Evolutionary conservation across 2,113 vertebrate genomes (phyloP).

Genomic region (Charina bottae): DNA sequence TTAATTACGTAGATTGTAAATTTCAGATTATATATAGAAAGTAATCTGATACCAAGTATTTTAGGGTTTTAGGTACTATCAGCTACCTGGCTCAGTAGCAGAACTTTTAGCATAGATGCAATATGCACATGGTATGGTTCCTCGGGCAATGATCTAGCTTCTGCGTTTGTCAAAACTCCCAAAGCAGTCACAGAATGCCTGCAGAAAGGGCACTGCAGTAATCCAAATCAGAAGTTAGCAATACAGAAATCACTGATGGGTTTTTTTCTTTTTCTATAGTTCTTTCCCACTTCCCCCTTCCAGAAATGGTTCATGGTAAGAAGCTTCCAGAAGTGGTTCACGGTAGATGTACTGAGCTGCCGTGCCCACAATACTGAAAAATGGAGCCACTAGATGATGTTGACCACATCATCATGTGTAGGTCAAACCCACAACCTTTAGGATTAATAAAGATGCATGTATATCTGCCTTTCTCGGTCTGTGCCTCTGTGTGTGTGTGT

Average conservation of each 20-base stretch:
- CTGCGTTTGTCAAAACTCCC: not conserved
- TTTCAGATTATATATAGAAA: not conserved
- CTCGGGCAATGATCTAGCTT: not conserved
- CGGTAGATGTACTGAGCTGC: not conserved
- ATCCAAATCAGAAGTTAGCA: not conserved
- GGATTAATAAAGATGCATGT: not conserved
- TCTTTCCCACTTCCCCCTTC: not conserved
- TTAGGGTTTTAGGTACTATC: not conserved
- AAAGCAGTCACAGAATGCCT: not conserved
- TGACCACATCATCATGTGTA: not conserved
- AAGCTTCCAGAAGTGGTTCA: not conserved
- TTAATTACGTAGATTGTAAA: not conserved
- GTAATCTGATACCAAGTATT: not conserved
- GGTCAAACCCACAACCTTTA: not conserved
- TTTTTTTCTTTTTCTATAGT: not conserved
- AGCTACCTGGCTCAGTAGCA: not conserved
- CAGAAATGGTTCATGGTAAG: not conserved
- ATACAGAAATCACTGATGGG: not conserved
- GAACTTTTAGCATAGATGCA: not conserved
- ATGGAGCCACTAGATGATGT: not conserved
- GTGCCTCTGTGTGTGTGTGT: not conserved
- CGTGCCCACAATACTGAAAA: not conserved
- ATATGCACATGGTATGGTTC: not conserved
- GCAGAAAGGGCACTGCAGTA: not conserved
- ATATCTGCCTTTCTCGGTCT: not conserved